These are phyloP conservation scores for Garrulus glandarius DNA, from an alignment of 2,797 vertebrate genomes.

Conservation along the genomic window DNA sequence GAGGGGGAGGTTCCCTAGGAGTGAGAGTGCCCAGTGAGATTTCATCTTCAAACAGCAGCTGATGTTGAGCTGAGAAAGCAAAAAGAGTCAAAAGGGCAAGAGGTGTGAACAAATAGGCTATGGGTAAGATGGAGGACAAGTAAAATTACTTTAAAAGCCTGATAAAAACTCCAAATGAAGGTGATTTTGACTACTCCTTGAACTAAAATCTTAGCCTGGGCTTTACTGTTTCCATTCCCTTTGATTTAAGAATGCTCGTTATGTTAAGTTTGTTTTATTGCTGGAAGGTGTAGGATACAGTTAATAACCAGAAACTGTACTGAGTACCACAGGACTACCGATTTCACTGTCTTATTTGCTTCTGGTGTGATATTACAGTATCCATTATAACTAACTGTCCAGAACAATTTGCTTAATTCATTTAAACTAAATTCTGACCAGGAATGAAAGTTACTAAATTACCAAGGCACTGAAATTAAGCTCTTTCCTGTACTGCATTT, in stretches of 20 bases:
- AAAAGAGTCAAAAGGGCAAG: not conserved
- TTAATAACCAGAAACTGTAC: not conserved
- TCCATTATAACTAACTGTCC: not conserved
- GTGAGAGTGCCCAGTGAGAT: not conserved
- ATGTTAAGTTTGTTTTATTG: not conserved
- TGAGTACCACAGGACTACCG: not conserved
- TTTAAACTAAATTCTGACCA: constrained; percentile 22
- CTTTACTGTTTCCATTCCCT: not conserved
- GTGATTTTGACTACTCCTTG: not conserved
- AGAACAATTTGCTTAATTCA: constrained; percentile 41
- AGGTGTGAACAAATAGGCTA: not conserved
- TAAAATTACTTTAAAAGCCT: not conserved
- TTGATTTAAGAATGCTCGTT: not conserved
- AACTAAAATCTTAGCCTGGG: not conserved
- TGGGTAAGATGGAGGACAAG: not conserved
- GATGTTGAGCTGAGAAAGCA: not conserved
- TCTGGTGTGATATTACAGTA: not conserved
- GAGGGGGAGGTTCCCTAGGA: not conserved
- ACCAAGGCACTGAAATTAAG: constrained; percentile 43
- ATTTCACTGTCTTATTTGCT: not conserved
- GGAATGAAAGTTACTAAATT: constrained; percentile 42
- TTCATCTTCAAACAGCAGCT: not conserved
- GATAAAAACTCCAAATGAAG: not conserved
- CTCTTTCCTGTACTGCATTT: not conserved
- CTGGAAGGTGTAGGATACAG: not conserved